Conservation (phyloP, 2,113 vertebrate species). For the Zosterops hypoxanthus region DNA sequence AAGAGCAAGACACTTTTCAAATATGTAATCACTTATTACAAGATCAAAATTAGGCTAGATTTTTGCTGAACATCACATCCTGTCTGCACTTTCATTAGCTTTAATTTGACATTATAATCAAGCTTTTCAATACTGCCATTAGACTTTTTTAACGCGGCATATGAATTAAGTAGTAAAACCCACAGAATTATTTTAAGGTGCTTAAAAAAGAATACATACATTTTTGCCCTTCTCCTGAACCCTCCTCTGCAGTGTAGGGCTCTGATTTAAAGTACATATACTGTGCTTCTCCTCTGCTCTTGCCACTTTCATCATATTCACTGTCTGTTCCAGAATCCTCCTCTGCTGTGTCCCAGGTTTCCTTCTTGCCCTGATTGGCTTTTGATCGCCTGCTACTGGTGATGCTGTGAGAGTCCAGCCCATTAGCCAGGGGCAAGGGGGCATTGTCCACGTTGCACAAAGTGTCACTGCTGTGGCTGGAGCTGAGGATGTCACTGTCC, state of each 20-base stretch:
- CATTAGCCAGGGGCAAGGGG: conserved; percentile 90
- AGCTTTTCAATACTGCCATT: neutral
- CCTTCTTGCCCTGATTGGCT: conserved; percentile 95
- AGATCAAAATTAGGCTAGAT: neutral
- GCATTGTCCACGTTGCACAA: conserved; percentile 93
- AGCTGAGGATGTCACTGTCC: conserved; percentile 98
- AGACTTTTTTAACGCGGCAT: neutral
- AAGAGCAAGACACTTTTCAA: neutral
- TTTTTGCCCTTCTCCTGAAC: conserved; percentile 86
- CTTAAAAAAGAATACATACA: conserved; percentile 77
- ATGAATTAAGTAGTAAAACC: neutral
- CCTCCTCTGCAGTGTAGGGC: conserved; percentile 82
- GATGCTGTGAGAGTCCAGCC: conserved; percentile 96
- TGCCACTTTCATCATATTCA: conserved; percentile 97
- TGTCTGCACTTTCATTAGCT: neutral
- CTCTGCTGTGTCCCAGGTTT: conserved; percentile 97
- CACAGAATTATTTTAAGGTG: neutral
- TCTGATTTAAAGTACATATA: conserved; percentile 94
- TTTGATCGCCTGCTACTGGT: conserved; percentile 97
- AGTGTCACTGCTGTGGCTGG: conserved; percentile 97
- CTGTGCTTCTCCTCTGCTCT: conserved; percentile 86
- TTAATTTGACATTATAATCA: neutral
- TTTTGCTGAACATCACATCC: neutral
- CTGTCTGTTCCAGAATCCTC: conserved; percentile 98
- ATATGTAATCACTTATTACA: neutral